Percentiles rank a stretch among this genome's conserved stretches.
These are phyloP conservation scores for Drosophila robusta DNA, from an alignment of 2,888 invertebrate species.

Conservation along the genomic window DNA sequence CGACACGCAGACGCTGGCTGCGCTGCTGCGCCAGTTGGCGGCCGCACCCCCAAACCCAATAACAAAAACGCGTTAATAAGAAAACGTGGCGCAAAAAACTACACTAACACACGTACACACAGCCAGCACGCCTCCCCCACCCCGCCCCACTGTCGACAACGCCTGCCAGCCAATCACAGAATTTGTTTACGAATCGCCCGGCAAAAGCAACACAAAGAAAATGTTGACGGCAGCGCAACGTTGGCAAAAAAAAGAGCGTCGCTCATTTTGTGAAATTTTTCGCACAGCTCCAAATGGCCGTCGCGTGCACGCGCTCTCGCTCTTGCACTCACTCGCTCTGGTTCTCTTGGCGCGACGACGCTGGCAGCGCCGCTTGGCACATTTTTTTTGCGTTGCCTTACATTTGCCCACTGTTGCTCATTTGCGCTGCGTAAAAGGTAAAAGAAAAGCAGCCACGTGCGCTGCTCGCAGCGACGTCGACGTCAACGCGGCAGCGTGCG, in stretches of 20 bases:
- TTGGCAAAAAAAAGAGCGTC: slow-evolving; percentile 57
- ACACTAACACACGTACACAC: slow-evolving; percentile 48
- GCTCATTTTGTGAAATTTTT: slow-evolving; percentile 66
- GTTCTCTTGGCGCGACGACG: slow-evolving; percentile 40
- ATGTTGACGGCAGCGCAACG: slow-evolving; percentile 54
- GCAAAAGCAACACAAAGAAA: slow-evolving; percentile 82
- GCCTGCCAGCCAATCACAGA: slow-evolving; percentile 81
- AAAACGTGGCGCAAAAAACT: slow-evolving; percentile 80
- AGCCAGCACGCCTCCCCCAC: slow-evolving; percentile 10
- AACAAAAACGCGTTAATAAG: slow-evolving; percentile 82
- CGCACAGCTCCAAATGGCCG: slow-evolving; percentile 60
- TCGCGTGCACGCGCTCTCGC: slow-evolving; percentile 41
- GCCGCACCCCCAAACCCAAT: slow-evolving; percentile 80
- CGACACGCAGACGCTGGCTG: slow-evolving; percentile 67
- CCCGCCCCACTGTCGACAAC: slow-evolving; percentile 29
- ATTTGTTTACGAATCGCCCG: slow-evolving; percentile 83
- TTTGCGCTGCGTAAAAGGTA: slow-evolving; percentile 54
- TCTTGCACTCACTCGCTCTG: slow-evolving; percentile 17
- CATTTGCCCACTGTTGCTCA: slow-evolving; percentile 69
- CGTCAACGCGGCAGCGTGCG: slow-evolving; percentile 17
- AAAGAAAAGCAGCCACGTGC: slow-evolving; percentile 67
- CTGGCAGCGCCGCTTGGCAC: slow-evolving; percentile 60
- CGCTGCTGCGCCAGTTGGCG: slow-evolving; percentile 56
- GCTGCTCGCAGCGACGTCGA: slow-evolving; percentile 31
- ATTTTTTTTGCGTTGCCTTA: slow-evolving; percentile 63